Evolutionary conservation across 2,888 invertebrate genomes (phyloP), one percentile per base, ranked within the genome.

Genomic region (Dasypolia templi): DNA sequence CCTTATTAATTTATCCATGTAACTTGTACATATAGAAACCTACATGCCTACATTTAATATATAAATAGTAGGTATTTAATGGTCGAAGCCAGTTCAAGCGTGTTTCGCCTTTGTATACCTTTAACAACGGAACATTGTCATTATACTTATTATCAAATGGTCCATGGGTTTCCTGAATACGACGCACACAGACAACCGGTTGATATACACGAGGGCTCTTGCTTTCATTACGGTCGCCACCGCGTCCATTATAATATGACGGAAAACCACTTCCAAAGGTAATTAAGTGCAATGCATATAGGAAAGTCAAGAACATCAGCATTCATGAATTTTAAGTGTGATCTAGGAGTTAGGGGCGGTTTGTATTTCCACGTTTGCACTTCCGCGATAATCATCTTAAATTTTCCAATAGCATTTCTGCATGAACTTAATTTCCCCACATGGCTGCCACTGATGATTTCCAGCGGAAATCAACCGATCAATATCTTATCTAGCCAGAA

Each of bases 51-150:
- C 58, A 79, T n/a, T n/a, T n/a, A n/a, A n/a, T n/a, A n/a, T 79
- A 51, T 14, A 51, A 73, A 73, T 73, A 75, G 66, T 71, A 59
- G 55, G 51, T 77, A 72, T 76, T 68, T 69, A 80, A 75, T 74
- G 44, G 70, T 58, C 26, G 29, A 64, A 76, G 55, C 65, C 73
- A 76, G 74, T 82, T 67, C 70, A 75, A 82, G 82, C 83, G 77
- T 83, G 77, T 83, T 87, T 87, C 86, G 86, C 91, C 90, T 92
- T 94, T 94, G 93, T 94, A 61, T 66, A 86, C 89, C 92, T 82
- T 86, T 89, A 89, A 91, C 89, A 92, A 93, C 94, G 94, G 94
- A 94, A 94, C 92, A 93, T 92, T 89, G 89, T 92, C 91, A 94
- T 94, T 94, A 94, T 87, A 76, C 82, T 81, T 81, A 89, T 89